Conservation (phyloP, 1,140 invertebrate genomes). For the Diplogasteroides magnus region DNA sequence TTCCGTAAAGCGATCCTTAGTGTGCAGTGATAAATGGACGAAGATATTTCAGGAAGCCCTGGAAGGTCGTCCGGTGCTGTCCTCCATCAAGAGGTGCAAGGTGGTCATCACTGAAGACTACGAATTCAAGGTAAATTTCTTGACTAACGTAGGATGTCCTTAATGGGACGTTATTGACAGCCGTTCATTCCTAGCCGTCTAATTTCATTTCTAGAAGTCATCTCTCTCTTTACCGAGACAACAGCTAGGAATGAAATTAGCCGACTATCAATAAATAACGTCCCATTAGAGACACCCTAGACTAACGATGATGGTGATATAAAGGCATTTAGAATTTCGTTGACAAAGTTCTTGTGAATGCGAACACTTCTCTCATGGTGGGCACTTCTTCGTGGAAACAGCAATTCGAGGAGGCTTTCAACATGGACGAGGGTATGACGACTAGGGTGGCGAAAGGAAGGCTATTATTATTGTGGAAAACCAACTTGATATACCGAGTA, state of each 20-base stretch:
- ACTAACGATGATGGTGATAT: neutral
- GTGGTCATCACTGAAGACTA: constrained; percentile 90
- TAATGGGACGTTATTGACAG: too few relatives aligned
- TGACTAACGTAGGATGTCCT: too few relatives aligned
- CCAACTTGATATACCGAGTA: too few relatives aligned
- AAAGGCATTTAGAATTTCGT: constrained; percentile 76
- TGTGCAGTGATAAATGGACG: constrained; percentile 55
- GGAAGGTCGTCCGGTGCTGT: constrained; percentile 74
- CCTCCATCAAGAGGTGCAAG: constrained; percentile 74
- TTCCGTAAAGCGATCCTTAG: too few relatives aligned
- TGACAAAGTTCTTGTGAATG: constrained; percentile 88
- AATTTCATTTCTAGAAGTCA: too few relatives aligned
- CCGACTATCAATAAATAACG: too few relatives aligned
- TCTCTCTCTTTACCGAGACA: too few relatives aligned
- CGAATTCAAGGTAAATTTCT: constrained; percentile 79
- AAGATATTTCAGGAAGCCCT: constrained; percentile 65
- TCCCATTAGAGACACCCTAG: neutral
- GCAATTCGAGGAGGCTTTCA: constrained; percentile 90
- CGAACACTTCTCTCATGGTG: constrained; percentile 83
- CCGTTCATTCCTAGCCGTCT: too few relatives aligned
- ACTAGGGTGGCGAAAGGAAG: too few relatives aligned
- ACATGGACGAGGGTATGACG: constrained; percentile 63
- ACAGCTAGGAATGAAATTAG: too few relatives aligned
- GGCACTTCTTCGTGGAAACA: constrained; percentile 96
- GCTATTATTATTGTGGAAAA: too few relatives aligned